Percentiles rank a stretch among this genome's conserved stretches.
Conservation (phyloP, 1,140 invertebrate genomes). For the Aphidius gifuensis region DNA sequence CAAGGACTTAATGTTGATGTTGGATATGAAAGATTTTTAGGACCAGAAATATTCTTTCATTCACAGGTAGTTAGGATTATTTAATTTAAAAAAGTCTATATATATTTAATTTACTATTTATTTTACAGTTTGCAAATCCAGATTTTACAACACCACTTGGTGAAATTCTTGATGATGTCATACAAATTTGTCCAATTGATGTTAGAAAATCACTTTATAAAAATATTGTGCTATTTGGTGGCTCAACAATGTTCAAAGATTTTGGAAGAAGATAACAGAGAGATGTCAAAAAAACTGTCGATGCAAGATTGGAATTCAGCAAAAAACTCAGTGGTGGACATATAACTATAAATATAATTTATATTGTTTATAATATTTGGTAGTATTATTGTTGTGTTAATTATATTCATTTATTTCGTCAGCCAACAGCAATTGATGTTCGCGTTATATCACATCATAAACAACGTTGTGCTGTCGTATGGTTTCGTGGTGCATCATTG, state of each 20-base stretch:
- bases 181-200: slow-evolving; percentile 99
- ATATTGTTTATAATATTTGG: background rate
- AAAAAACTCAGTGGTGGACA: slow-evolving; percentile 90
- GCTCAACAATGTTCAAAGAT: slow-evolving; percentile 99
- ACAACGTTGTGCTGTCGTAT: slow-evolving; percentile 99
- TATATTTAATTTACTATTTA: slow-evolving; percentile 2
- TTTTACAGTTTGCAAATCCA: slow-evolving; percentile 85
- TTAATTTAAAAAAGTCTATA: slow-evolving; percentile 13
- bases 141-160: slow-evolving; percentile 97
- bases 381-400: background rate
- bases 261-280: slow-evolving; percentile 93
- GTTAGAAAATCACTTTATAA: slow-evolving; percentile 94
- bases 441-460: slow-evolving; percentile 98
- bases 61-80: slow-evolving; percentile 65
- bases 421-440: slow-evolving; percentile 98
- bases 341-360: slow-evolving; percentile 72
- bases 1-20: slow-evolving; percentile 94
- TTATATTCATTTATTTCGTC: slow-evolving; percentile 39
- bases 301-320: slow-evolving; percentile 86
- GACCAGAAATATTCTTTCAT: slow-evolving; percentile 99
- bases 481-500: slow-evolving; percentile 98
- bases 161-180: slow-evolving; percentile 97
- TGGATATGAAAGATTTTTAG: slow-evolving; percentile 97
- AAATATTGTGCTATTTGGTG: slow-evolving; percentile 98
- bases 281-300: slow-evolving; percentile 94